These are phyloP conservation scores for Phalanger gymnotis DNA, from an alignment of 2,797 vertebrate genomes.

Conservation along the genomic window DNA sequence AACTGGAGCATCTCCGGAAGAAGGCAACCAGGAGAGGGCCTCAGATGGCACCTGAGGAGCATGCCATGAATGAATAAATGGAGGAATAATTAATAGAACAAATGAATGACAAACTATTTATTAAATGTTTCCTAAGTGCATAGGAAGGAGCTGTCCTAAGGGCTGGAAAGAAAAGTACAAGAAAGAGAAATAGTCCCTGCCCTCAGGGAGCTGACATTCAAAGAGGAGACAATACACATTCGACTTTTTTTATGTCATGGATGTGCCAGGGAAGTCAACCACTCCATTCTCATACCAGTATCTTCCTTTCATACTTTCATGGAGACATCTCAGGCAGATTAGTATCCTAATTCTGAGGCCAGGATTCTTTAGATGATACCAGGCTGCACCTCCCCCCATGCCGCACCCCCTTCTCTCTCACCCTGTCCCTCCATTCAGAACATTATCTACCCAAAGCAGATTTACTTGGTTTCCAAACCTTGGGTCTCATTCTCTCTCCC, in stretches of 20 bases:
- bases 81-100: not conserved
- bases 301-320: not conserved
- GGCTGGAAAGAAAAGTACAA: not conserved
- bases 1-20: too few relatives aligned
- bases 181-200: not conserved
- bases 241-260: not conserved
- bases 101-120: not conserved
- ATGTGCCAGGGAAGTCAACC: too few relatives aligned
- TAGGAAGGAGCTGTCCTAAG: not conserved
- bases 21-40: too few relatives aligned
- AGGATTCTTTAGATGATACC: not conserved
- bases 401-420: not conserved
- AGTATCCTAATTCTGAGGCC: not conserved
- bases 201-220: not conserved
- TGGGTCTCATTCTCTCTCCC: not conserved
- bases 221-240: not conserved
- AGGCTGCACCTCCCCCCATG: not conserved
- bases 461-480: conserved; percentile 7
- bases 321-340: not conserved
- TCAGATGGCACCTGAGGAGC: too few relatives aligned
- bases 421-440: not conserved
- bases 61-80: not conserved
- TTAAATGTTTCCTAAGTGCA: not conserved
- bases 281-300: too few relatives aligned
- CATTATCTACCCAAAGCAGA: not conserved